Percentiles rank a stretch among this genome's conserved stretches.
Conservation (phyloP, 2,888 invertebrate species). For the Helobdella robusta region DNA sequence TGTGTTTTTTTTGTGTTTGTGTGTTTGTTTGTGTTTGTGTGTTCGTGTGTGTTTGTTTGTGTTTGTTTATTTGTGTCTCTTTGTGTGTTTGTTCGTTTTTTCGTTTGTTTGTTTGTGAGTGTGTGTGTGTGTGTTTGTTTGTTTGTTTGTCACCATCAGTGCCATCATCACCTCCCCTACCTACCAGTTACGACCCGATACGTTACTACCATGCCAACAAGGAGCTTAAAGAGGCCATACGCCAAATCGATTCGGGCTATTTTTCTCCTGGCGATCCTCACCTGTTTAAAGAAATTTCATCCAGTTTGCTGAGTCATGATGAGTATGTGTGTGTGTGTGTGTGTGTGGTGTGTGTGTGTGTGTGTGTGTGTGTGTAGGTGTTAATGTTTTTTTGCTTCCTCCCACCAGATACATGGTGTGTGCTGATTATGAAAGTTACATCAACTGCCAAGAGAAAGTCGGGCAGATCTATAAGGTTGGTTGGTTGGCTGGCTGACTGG, state of each 20-base stretch:
- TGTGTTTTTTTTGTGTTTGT: background rate
- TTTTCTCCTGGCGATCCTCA: conserved; percentile 83
- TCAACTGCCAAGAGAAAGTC: conserved; percentile 82
- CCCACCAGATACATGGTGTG: conserved; percentile 67
- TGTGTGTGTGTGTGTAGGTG: too few relatives aligned
- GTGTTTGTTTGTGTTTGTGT: too few relatives aligned
- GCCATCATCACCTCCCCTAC: too few relatives aligned
- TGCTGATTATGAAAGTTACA: conserved; percentile 90
- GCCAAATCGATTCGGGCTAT: conserved; percentile 86
- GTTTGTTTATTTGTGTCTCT: too few relatives aligned
- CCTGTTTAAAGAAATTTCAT: conserved; percentile 77
- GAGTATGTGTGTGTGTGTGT: conserved; percentile 53
- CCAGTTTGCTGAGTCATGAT: conserved; percentile 81
- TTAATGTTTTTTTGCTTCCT: background rate
- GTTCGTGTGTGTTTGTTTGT: too few relatives aligned
- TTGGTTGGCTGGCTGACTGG: background rate
- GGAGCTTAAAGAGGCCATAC: conserved; percentile 82
- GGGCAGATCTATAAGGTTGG: conserved; percentile 52
- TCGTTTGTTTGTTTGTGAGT: too few relatives aligned
- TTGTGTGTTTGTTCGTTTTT: background rate
- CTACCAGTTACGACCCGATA: conserved; percentile 88
- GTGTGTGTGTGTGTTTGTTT: too few relatives aligned
- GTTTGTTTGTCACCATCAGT: too few relatives aligned
- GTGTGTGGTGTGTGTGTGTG: too few relatives aligned
- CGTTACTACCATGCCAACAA: conserved; percentile 81